Percentiles rank a stretch among this genome's conserved stretches.
Conservation (phyloP, 2,113 vertebrate species). For the Tylochromis polylepis region DNA sequence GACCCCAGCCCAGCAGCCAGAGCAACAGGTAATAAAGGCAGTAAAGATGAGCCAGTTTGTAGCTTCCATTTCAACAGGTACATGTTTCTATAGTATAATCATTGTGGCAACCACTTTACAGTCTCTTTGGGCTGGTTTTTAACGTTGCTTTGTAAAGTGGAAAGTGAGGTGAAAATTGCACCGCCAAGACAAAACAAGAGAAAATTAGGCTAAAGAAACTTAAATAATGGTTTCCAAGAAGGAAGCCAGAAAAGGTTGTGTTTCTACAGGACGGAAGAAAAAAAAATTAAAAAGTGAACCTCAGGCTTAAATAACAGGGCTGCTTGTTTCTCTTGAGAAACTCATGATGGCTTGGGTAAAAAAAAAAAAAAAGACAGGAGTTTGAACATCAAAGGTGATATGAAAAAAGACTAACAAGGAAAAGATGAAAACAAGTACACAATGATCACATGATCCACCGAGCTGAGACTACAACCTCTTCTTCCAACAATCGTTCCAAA, state of each 20-base stretch:
- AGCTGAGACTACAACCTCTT: no score
- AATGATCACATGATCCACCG: no score
- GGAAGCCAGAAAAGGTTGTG: background rate
- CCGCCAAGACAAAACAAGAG: background rate
- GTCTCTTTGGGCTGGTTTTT: background rate
- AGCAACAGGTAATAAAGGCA: background rate
- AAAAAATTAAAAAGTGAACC: background rate
- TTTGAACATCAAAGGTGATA: background rate
- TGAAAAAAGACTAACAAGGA: no score
- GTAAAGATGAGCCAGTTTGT: accelerated
- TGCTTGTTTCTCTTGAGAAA: background rate
- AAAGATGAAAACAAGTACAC: no score
- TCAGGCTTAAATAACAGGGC: background rate
- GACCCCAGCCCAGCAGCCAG: background rate
- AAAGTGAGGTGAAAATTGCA: background rate
- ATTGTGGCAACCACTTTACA: background rate
- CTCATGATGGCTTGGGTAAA: background rate
- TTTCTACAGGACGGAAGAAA: background rate
- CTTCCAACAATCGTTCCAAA: no score
- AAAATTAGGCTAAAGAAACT: background rate
- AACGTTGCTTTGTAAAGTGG: background rate
- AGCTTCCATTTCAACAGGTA: background rate
- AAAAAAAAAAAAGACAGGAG: background rate
- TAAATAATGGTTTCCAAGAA: background rate
- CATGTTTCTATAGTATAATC: background rate